phyloP scores from a whole-genome alignment of 1,140 invertebrate genomes.

The Eumeta japonica region DNA sequence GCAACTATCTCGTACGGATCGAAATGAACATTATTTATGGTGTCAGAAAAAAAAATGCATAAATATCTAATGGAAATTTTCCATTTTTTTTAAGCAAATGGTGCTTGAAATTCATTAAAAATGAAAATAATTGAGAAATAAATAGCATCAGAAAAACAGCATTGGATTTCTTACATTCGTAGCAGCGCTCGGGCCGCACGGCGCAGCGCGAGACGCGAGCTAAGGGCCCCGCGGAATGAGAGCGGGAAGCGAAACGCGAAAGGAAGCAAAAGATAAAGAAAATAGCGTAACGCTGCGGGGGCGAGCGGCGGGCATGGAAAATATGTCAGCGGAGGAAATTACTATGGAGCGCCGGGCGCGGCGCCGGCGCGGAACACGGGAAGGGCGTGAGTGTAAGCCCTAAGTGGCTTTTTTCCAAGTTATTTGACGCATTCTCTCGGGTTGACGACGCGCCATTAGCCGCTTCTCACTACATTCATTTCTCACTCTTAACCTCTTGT shows the following conservation, averaged over 20 bases:
- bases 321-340: conserved; percentile 37
- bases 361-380: conserved; percentile 19
- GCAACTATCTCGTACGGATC: too few relatives aligned
- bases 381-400: conserved; percentile 29
- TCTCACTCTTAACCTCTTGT: conserved; percentile 16
- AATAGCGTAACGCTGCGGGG: conserved; percentile 19
- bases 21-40: too few relatives aligned
- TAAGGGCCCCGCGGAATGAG: conserved; percentile 9
- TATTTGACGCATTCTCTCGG: conserved; percentile 36
- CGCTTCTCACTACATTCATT: neutral
- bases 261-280: conserved; percentile 28
- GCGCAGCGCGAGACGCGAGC: too few relatives aligned
- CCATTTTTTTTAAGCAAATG: too few relatives aligned
- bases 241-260: conserved; percentile 15
- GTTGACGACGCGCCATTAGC: neutral
- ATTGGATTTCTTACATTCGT: too few relatives aligned
- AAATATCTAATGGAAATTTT: too few relatives aligned
- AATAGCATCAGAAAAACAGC: too few relatives aligned
- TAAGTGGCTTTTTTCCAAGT: conserved; percentile 43
- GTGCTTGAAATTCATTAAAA: too few relatives aligned
- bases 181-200: too few relatives aligned
- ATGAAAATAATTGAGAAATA: too few relatives aligned
- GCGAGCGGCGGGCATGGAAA: conserved; percentile 33
- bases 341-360: conserved; percentile 25
- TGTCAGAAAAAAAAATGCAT: too few relatives aligned